Evolutionary conservation across 2,888 invertebrate species (phyloP).

Genomic region (Ophonus ardosiacus): DNA sequence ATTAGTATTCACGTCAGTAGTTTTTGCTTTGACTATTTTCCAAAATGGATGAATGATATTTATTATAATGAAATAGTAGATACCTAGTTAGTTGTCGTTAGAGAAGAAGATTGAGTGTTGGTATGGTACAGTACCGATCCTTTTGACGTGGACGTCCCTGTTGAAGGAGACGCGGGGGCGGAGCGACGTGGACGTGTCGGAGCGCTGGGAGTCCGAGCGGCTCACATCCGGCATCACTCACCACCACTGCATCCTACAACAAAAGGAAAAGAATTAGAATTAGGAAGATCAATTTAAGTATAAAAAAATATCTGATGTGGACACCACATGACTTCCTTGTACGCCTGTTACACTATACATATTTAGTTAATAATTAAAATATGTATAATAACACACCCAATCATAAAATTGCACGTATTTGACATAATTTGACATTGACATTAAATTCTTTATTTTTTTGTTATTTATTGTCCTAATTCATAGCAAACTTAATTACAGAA

Average conservation of each 20-base stretch:
- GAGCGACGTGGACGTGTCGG: slow-evolving; percentile 73
- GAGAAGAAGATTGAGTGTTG: slow-evolving; percentile 10
- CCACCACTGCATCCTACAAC: slow-evolving; percentile 71
- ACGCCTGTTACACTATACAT: too few relatives aligned
- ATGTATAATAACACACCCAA: too few relatives aligned
- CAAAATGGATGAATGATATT: neutral
- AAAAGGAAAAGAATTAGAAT: slow-evolving; percentile 59
- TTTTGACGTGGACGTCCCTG: slow-evolving; percentile 93
- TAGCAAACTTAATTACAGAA: too few relatives aligned
- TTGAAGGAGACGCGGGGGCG: slow-evolving; percentile 91
- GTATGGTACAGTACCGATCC: slow-evolving; percentile 82
- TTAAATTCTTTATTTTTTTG: too few relatives aligned
- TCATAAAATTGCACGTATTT: too few relatives aligned
- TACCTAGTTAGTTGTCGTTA: slow-evolving; percentile 53
- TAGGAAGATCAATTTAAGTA: too few relatives aligned
- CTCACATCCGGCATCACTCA: slow-evolving; percentile 78
- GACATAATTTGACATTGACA: too few relatives aligned
- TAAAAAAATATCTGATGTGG: too few relatives aligned
- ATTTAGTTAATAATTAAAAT: too few relatives aligned
- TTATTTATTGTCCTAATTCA: too few relatives aligned
- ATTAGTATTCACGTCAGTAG: too few relatives aligned
- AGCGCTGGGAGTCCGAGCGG: slow-evolving; percentile 78
- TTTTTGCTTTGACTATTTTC: neutral
- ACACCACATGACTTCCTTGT: too few relatives aligned
- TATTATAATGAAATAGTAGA: slow-evolving; percentile 6